Evolutionary conservation across 2,113 vertebrate genomes (phyloP), one percentile per base, ranked within the genome.

Genomic region (Sylvia atricapilla): DNA sequence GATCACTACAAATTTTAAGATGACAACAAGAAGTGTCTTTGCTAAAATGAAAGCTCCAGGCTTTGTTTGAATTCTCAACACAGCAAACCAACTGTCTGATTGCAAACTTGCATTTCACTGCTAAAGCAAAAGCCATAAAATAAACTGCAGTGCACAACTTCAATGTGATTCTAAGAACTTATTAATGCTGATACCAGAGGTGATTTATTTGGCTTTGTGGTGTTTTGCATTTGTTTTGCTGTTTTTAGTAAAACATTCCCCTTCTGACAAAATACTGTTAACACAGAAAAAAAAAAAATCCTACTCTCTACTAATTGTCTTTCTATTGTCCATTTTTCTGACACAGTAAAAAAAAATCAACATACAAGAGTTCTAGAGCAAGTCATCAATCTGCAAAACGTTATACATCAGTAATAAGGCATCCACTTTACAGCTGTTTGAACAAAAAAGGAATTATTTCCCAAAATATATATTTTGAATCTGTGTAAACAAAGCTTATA

Each of bases 401-500:
- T 79, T 90, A 85, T 50, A 93, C 39, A 84, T 77, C 85, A 84
- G 73, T 89, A 95, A 97, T 93, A 98, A 97, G 93, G 95, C 94
- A 97, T 95, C 75, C 49, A 90, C 58, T 90, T 96, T 94, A 95
- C 82, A 97, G 44, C 33, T 94, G 86, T 55, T 95, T 62, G 82
- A 95, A 95, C 60, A 90, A 93, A 94, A 92, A 94, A 85, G n/a
- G 90, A 93, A 94, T 55, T 86, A 94, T 39, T 80, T 95, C 80
- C 92, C 94, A 92, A 96, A 84, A 97, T 95, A 97, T 49, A 67
- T 94, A 95, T 92, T 95, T 79, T 96, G 67, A 93, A 97, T 95
- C 93, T 83, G 96, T 98, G 97, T 98, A 98, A 98, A 98, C 97
- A 98, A 97, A 95, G 90, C 69, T 96, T 96, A 55, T 74, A 92